Base-by-base conservation (phyloP, 2,113 vertebrate species). In the Rhabdornis inornatus region DNA sequence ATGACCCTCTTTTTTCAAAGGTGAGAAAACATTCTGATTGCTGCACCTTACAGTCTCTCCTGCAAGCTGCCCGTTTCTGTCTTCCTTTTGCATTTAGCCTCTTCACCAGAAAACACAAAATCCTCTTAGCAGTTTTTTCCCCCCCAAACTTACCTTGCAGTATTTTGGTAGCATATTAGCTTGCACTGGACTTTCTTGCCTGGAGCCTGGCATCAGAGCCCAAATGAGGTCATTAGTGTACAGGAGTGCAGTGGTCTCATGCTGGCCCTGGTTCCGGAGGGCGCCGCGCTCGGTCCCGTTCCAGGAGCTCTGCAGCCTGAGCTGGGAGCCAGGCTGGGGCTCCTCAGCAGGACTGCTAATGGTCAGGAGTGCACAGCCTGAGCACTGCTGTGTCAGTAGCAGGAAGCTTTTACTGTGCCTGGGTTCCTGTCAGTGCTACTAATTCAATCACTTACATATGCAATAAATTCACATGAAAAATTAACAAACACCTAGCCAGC, bases 381-480 rank as follows among this genome's bases (percentile, higher is more conserved):
- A 96, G 96, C 93, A 94, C 79, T 94, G 83, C 90, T 96, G 91
- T 95, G 90, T 94, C 95, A 96, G 92, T 65, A 91, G 77, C 95
- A 95, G 96, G 95, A 97, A 97, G 97, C 97, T 97, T 97, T 97
- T 95, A 96, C 90, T 59, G 93, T 92, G 94, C 89, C 90, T 91
- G 77, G 75, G 89, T 97, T 97, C 97, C 96, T 97, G 95, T 96
- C 95, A 97, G 96, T 91, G 91, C 96, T 94, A 91, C 96, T 97
- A 97, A 97, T 97, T 97, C 96, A 95, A 95, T 96, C 96, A 93
- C 94, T 94, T 94, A 79, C 68, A 96, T 91, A 93, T 95, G 94
- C 93, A 96, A 92, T 96, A 96, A 92, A 97, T 91, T 96, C 96
- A 47, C 97, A 97, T 97, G 90, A 97, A 97, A 97, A 97, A 97